Evolutionary conservation across 2,888 invertebrate genomes (phyloP).

Genomic region (Dusona sp.): DNA sequence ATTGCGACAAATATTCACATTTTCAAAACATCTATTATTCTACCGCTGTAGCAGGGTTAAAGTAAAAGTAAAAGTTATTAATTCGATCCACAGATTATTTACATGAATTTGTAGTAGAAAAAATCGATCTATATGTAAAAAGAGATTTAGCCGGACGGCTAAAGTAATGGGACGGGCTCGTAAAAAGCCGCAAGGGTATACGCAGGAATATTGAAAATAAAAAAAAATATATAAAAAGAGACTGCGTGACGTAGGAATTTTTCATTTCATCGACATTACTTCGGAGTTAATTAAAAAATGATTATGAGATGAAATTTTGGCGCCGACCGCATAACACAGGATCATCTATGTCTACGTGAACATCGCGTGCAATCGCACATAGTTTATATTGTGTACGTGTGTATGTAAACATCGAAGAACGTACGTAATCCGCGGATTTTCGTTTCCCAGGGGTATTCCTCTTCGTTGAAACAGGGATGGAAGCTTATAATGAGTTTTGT

Average conservation of each 20-base stretch:
- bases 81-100: background rate
- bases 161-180: too few relatives aligned
- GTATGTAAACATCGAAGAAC: constrained; percentile 48
- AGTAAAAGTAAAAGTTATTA: too few relatives aligned
- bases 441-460: constrained; percentile 62
- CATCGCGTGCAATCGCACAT: constrained; percentile 35
- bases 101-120: background rate
- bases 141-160: too few relatives aligned
- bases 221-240: too few relatives aligned
- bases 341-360: constrained; percentile 23
- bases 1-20: background rate
- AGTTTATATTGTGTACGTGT: constrained; percentile 1
- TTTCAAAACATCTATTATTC: background rate
- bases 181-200: too few relatives aligned
- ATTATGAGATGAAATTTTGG: constrained; percentile 36
- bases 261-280: background rate
- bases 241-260: background rate
- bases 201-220: too few relatives aligned
- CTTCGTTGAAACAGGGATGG: constrained; percentile 62
- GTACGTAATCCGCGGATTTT: constrained; percentile 60
- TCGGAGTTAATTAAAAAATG: constrained; percentile 32
- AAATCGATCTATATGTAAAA: background rate
- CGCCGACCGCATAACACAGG: constrained; percentile 22
- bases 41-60: background rate
- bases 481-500: constrained; percentile 79